These are phyloP conservation scores for Lophius piscatorius DNA, from an alignment of 2,113 vertebrate species.

Conservation along the genomic window DNA sequence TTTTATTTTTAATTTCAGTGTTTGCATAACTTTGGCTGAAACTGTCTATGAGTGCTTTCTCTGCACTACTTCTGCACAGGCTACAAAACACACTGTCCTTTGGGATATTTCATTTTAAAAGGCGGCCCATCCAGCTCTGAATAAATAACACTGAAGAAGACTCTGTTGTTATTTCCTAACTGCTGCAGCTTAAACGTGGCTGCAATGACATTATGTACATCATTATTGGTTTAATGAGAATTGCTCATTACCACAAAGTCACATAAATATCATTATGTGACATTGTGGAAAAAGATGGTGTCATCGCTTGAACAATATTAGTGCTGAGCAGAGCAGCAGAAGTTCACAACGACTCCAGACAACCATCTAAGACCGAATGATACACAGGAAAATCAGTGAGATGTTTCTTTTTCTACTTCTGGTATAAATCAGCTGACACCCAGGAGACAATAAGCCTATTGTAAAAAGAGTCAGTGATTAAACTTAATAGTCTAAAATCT, in stretches of 20 bases:
- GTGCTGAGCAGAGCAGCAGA: slow-evolving; percentile 10
- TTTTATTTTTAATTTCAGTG: slow-evolving; percentile 61
- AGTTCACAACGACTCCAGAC: slow-evolving; percentile 35
- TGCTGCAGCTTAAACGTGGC: slow-evolving; percentile 25
- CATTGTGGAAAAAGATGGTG: slow-evolving; percentile 36
- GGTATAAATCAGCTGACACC: slow-evolving; percentile 27
- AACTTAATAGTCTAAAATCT: too few species aligned
- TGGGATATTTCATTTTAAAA: slow-evolving; percentile 66
- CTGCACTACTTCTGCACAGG: slow-evolving; percentile 61
- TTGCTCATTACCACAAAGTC: slow-evolving; percentile 17
- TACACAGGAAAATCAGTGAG: slow-evolving; percentile 25
- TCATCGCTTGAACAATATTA: background rate
- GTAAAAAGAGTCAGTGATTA: slow-evolving; percentile 3
- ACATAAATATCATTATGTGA: slow-evolving; percentile 17
- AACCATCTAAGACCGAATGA: slow-evolving; percentile 31
- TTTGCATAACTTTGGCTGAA: slow-evolving; percentile 69
- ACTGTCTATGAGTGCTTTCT: slow-evolving; percentile 46
- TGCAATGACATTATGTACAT: slow-evolving; percentile 32
- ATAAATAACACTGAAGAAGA: slow-evolving; percentile 18
- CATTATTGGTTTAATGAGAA: background rate
- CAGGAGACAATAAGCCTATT: slow-evolving; percentile 24
- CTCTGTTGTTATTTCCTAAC: slow-evolving; percentile 27
- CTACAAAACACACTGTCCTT: slow-evolving; percentile 67
- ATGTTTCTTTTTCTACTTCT: slow-evolving; percentile 27
- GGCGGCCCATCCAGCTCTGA: slow-evolving; percentile 21